Evolutionary conservation across 2,113 vertebrate species (phyloP).

Genomic region (Hyaena hyaena): DNA sequence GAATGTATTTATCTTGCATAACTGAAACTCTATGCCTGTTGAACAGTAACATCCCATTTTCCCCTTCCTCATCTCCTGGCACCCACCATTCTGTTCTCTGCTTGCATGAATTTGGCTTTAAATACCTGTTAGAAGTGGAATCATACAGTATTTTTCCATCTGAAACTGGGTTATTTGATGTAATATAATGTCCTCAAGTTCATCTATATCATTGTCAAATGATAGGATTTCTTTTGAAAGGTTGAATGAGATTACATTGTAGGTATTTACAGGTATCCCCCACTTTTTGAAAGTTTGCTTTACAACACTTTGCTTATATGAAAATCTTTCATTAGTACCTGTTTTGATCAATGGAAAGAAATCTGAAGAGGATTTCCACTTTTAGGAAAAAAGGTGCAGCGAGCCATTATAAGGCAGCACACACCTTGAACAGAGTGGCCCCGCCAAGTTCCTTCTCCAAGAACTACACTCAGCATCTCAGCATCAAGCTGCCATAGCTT

Average conservation of each 20-base stretch:
- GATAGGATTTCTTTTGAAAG: not conserved
- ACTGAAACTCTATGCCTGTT: not conserved
- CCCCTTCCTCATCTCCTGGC: not conserved
- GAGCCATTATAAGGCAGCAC: not conserved
- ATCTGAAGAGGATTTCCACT: not conserved
- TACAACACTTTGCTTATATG: not conserved
- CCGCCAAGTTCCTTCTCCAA: not conserved
- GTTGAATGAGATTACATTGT: not conserved
- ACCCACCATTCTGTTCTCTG: not conserved
- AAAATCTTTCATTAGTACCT: not conserved
- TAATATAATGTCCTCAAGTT: not conserved
- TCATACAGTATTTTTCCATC: not conserved
- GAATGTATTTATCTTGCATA: not conserved
- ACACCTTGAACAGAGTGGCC: not conserved
- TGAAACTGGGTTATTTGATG: not conserved
- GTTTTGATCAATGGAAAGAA: not conserved
- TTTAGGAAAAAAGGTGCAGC: not conserved
- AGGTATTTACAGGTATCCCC: not conserved
- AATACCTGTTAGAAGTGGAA: not conserved
- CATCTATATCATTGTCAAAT: not conserved
- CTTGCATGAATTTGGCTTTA: not conserved
- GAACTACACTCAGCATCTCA: not conserved
- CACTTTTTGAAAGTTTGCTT: not conserved
- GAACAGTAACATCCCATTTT: not conserved
- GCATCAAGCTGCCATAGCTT: not conserved